These are phyloP conservation scores for Periparus ater DNA, from an alignment of 2,797 vertebrate genomes.

Conservation along the genomic window DNA sequence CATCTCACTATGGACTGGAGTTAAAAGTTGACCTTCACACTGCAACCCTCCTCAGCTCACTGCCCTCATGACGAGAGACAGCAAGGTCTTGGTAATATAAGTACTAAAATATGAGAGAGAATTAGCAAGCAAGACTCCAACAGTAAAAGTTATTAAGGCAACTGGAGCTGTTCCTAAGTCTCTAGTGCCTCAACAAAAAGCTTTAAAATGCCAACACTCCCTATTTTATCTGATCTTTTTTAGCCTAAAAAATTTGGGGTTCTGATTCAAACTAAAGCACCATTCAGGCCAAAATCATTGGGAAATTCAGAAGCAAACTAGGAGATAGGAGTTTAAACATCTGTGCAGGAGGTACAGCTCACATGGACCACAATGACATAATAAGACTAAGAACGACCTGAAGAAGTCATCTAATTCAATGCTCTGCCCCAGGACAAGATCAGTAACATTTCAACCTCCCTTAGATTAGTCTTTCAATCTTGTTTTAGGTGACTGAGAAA, in stretches of 20 bases:
- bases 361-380: background rate
- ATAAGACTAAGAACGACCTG: background rate
- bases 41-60: background rate
- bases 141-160: background rate
- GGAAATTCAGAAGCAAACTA: background rate
- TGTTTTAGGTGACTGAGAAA: background rate
- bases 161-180: background rate
- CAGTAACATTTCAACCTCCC: background rate
- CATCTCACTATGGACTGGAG: background rate
- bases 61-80: constrained; percentile 30
- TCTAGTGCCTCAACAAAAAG: background rate
- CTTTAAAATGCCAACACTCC: background rate
- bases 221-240: background rate
- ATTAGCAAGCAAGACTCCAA: constrained; percentile 20
- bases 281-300: background rate
- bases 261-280: background rate
- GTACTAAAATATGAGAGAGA: constrained; percentile 33
- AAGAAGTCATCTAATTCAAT: background rate
- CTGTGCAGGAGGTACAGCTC: background rate
- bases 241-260: background rate
- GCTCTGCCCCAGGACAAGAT: background rate
- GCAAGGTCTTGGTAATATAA: background rate
- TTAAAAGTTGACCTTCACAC: constrained; percentile 56
- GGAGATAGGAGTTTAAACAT: background rate
- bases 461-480: background rate